phyloP scores from a whole-genome alignment of 2,113 vertebrate species.

The Lophura nycthemera region DNA sequence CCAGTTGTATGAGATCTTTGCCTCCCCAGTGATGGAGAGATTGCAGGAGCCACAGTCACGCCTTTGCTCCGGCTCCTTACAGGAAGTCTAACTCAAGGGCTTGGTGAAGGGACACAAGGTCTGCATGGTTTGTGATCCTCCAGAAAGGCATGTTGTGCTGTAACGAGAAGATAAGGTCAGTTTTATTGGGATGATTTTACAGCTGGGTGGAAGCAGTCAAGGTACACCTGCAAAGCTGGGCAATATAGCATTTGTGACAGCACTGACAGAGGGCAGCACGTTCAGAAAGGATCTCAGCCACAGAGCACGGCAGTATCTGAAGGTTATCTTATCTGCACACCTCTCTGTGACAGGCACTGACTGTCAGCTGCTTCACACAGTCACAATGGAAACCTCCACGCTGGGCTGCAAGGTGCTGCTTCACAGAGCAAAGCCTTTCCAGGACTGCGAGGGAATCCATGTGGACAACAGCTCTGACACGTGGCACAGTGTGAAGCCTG shows the following conservation, averaged over 20 bases:
- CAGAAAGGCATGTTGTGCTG: constrained; percentile 99
- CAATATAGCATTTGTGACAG: fast-evolving
- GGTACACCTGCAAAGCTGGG: neutral
- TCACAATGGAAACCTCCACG: fast-evolving
- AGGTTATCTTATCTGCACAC: neutral
- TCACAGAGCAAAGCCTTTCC: neutral
- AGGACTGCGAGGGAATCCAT: neutral
- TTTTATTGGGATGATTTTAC: neutral
- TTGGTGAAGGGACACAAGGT: constrained; percentile 95
- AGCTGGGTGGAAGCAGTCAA: neutral
- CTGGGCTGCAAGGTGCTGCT: neutral
- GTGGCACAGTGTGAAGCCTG: fast-evolving
- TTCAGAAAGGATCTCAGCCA: neutral
- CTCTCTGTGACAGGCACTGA: neutral
- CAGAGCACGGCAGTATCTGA: fast-evolving
- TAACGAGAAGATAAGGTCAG: neutral
- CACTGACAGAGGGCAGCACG: fast-evolving
- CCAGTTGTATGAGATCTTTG: constrained; percentile 29
- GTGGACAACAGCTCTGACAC: fast-evolving
- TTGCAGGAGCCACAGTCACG: neutral
- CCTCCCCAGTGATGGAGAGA: neutral
- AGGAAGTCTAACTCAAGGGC: constrained; percentile 97
- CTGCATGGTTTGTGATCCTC: constrained; percentile 94
- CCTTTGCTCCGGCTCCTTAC: constrained; percentile 72
- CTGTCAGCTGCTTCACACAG: neutral